A percentile compares a stretch with the other conserved stretches of the same genome.
Evolutionary conservation across 2,888 invertebrate genomes (phyloP).

Genomic region (Ethmia dodecea): DNA sequence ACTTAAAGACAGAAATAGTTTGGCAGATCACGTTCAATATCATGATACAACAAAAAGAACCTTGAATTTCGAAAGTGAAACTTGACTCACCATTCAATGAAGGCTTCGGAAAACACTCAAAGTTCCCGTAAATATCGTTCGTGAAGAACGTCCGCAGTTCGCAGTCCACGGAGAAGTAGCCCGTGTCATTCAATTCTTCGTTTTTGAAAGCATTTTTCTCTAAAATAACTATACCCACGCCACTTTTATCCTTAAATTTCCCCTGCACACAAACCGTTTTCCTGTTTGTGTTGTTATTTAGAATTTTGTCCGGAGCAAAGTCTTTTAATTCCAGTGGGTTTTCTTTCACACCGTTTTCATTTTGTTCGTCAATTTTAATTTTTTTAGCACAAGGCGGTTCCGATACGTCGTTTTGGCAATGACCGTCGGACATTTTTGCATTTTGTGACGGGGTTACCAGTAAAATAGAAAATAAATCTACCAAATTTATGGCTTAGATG

Average conservation of each 20-base stretch:
- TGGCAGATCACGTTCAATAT: background rate
- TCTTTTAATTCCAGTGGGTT: conserved; percentile 74
- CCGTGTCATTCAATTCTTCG: conserved; percentile 70
- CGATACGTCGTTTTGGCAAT: conserved; percentile 46
- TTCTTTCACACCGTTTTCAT: conserved; percentile 47
- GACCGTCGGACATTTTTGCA: conserved; percentile 71
- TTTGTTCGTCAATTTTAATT: conserved; percentile 56
- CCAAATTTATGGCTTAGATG: background rate
- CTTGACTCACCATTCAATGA: conserved; percentile 80
- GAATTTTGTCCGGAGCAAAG: conserved; percentile 81
- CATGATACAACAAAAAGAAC: conserved; percentile 30
- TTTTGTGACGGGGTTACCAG: conserved; percentile 54
- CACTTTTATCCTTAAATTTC: conserved; percentile 78
- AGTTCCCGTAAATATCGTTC: conserved; percentile 92
- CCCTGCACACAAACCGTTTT: conserved; percentile 86
- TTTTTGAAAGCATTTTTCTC: conserved; percentile 90
- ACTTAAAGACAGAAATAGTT: conserved; percentile 10
- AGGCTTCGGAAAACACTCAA: conserved; percentile 81
- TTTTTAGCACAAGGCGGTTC: conserved; percentile 54
- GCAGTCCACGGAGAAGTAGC: conserved; percentile 81
- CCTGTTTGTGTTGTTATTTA: conserved; percentile 84
- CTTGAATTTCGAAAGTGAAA: conserved; percentile 39
- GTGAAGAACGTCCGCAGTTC: conserved; percentile 80
- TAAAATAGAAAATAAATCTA: conserved; percentile 15
- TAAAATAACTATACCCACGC: conserved; percentile 84